These are phyloP conservation scores for Phengaris alcon DNA, from an alignment of 2,888 invertebrate genomes.

Conservation along the genomic window DNA sequence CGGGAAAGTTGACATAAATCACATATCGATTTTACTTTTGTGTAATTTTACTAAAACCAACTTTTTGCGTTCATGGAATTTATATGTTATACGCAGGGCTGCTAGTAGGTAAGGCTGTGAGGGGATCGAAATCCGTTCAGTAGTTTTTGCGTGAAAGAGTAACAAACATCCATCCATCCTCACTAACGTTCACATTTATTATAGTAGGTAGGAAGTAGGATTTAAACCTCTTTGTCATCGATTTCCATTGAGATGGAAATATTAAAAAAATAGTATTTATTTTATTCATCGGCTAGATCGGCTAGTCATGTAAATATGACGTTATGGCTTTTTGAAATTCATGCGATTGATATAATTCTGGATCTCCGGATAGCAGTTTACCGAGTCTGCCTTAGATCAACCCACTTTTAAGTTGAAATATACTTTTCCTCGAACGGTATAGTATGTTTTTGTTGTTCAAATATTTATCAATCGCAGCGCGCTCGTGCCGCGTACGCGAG, in stretches of 20 bases:
- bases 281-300: background rate
- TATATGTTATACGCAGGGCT: background rate
- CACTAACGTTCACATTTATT: no score
- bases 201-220: no score
- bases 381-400: constrained; percentile 12
- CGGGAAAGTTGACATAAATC: background rate
- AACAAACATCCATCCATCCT: no score
- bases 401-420: constrained; percentile 8
- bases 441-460: constrained; percentile 32
- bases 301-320: background rate
- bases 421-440: constrained; percentile 32
- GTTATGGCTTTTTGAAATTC: background rate
- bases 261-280: no score
- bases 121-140: no score
- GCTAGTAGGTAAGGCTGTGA: no score
- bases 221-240: no score
- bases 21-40: background rate
- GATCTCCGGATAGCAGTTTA: background rate
- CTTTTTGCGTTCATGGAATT: background rate
- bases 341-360: constrained; percentile 12
- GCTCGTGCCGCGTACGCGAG: constrained; percentile 16
- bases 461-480: constrained; percentile 35
- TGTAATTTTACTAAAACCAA: background rate
- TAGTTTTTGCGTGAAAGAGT: no score
- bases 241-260: no score